Percentiles rank a stretch among this genome's conserved stretches.
These are phyloP conservation scores for Tor tambroides DNA, from an alignment of 2,113 vertebrate genomes.

Conservation along the genomic window DNA sequence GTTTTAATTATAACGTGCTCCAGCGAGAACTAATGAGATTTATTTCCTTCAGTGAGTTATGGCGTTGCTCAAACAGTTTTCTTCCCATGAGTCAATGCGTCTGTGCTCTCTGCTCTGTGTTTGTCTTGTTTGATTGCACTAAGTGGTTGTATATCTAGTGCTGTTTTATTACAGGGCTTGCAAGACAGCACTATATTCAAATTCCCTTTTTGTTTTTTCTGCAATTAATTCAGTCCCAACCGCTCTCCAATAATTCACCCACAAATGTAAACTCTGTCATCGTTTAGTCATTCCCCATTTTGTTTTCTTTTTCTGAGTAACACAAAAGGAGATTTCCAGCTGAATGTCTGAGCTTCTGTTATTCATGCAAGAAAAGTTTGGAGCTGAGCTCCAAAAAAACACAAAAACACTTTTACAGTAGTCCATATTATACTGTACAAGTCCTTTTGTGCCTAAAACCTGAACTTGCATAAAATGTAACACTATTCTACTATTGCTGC, in stretches of 20 bases:
- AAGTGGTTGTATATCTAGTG: conserved; percentile 16
- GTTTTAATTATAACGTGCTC: conserved; percentile 21
- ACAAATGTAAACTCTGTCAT: neutral
- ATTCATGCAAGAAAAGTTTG: too few species aligned
- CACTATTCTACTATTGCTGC: neutral
- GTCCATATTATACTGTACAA: too few species aligned
- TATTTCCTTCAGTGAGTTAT: conserved; percentile 19
- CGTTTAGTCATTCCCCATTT: neutral
- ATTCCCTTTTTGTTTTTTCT: neutral
- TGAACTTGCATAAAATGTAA: neutral
- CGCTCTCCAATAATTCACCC: neutral
- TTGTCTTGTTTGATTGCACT: conserved; percentile 24
- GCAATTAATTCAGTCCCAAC: neutral
- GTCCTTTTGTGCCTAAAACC: neutral
- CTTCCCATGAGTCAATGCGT: neutral
- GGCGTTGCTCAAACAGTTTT: conserved; percentile 6
- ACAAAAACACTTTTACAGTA: too few species aligned
- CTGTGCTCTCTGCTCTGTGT: neutral
- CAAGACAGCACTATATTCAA: neutral
- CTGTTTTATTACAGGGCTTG: conserved; percentile 10
- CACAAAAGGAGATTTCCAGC: neutral
- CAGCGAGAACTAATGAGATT: conserved; percentile 4
- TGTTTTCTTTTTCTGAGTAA: neutral
- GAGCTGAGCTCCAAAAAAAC: too few species aligned
- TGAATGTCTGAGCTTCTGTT: neutral